Evolutionary conservation across 1,140 invertebrate species (phyloP).

Genomic region (Eriocheir sinensis): DNA sequence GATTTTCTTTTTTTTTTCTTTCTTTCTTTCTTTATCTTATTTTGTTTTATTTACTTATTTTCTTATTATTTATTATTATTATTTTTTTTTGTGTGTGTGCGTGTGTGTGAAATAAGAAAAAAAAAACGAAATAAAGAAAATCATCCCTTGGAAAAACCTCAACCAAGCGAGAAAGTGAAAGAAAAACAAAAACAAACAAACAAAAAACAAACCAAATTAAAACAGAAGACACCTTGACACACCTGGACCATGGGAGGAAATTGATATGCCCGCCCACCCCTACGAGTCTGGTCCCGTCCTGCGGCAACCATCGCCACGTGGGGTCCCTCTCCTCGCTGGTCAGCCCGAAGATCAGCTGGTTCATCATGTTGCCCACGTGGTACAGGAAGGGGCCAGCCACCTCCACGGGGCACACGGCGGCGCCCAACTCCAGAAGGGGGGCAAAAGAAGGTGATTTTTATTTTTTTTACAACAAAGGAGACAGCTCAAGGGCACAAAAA

Average conservation of each 20-base stretch:
- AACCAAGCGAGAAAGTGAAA: too few relatives aligned
- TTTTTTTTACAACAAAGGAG: too few relatives aligned
- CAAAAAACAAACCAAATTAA: too few relatives aligned
- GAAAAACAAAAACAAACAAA: too few relatives aligned
- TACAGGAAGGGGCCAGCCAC: slow-evolving; percentile 35
- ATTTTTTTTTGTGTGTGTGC: too few relatives aligned
- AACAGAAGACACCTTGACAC: slow-evolving; percentile 33
- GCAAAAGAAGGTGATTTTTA: not conserved
- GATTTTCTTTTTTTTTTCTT: too few relatives aligned
- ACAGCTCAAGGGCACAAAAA: too few relatives aligned
- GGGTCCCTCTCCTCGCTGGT: slow-evolving; percentile 86
- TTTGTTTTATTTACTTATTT: not conserved
- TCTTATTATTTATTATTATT: not conserved
- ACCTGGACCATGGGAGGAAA: slow-evolving; percentile 91
- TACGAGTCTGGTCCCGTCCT: slow-evolving; percentile 90
- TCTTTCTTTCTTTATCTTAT: not conserved
- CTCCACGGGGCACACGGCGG: not conserved
- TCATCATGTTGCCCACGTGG: slow-evolving; percentile 89
- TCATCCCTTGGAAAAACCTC: not conserved
- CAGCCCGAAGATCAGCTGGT: slow-evolving; percentile 89
- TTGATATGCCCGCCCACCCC: slow-evolving; percentile 91
- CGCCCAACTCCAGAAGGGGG: not conserved
- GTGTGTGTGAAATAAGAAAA: not conserved
- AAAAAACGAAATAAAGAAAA: not conserved
- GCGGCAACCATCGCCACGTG: slow-evolving; percentile 90